Percentiles rank a stretch among this genome's conserved stretches.
phyloP scores from a whole-genome alignment of 2,113 vertebrate genomes.

The Poeciliopsis occidentalis region DNA sequence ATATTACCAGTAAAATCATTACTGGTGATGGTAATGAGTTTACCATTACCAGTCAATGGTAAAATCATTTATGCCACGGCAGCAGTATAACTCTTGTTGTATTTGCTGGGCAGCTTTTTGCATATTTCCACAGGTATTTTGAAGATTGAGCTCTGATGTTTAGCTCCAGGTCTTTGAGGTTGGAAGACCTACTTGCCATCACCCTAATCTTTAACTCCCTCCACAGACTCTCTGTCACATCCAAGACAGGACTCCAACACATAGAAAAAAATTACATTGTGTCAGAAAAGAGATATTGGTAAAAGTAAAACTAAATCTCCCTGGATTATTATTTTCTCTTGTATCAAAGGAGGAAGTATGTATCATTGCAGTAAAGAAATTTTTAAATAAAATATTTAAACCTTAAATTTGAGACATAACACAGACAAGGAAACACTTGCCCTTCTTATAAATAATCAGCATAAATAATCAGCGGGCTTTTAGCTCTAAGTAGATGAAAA shows the following conservation, averaged over 20 bases:
- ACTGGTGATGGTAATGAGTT: too few relatives aligned
- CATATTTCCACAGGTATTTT: background rate
- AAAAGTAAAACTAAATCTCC: background rate
- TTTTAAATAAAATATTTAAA: background rate
- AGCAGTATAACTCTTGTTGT: too few relatives aligned
- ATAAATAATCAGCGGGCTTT: background rate
- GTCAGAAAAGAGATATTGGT: background rate
- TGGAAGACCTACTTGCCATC: background rate
- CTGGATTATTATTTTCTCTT: too few relatives aligned
- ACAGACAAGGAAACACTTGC: background rate
- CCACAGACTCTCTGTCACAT: background rate
- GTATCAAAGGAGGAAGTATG: too few relatives aligned
- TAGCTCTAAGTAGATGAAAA: slow-evolving; percentile 12
- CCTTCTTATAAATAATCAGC: background rate
- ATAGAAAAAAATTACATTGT: background rate
- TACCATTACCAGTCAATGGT: too few relatives aligned
- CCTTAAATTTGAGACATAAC: background rate
- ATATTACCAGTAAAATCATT: too few relatives aligned
- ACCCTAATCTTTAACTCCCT: background rate
- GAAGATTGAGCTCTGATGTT: background rate
- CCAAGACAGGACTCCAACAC: background rate
- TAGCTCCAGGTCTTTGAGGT: background rate
- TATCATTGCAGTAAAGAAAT: background rate
- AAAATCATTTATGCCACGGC: too few relatives aligned
- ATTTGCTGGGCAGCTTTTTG: too few relatives aligned